Percentiles rank a stretch among this genome's conserved stretches.
phyloP scores from a whole-genome alignment of 2,797 vertebrate genomes.

The Mus spretus region DNA sequence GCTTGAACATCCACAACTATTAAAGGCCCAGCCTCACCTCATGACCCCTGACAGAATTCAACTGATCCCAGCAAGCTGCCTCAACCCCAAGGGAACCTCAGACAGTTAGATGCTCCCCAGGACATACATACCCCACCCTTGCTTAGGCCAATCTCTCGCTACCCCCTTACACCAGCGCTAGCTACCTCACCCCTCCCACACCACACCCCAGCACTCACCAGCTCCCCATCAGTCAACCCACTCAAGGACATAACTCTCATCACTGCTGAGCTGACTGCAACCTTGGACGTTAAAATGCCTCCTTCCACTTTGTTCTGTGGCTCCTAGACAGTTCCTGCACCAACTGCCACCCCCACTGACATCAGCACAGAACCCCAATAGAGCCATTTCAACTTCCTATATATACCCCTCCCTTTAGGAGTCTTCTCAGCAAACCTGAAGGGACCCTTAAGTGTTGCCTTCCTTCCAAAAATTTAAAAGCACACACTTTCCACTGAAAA shows the following conservation, averaged over 20 bases:
- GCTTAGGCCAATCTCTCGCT: slow-evolving; percentile 16
- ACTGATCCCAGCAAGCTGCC: slow-evolving; percentile 70
- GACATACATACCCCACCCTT: slow-evolving; percentile 65
- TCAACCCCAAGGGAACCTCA: slow-evolving; percentile 66
- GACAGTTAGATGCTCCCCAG: slow-evolving; percentile 73
- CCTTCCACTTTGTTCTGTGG: slow-evolving; percentile 50
- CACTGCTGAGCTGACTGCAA: slow-evolving; percentile 32
- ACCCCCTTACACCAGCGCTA: slow-evolving; percentile 66
- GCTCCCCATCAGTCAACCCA: slow-evolving; percentile 64
- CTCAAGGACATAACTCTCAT: slow-evolving; percentile 75
- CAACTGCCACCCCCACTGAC: slow-evolving; percentile 45
- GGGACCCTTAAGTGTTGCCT: slow-evolving; percentile 46
- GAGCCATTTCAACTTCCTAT: neutral
- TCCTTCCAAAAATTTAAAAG: slow-evolving; percentile 62
- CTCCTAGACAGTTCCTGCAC: slow-evolving; percentile 61
- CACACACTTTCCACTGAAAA: slow-evolving; percentile 59
- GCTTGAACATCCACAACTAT: slow-evolving; percentile 71
- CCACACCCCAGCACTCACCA: slow-evolving; percentile 75
- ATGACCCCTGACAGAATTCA: slow-evolving; percentile 69
- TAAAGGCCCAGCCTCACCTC: slow-evolving; percentile 73
- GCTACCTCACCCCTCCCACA: slow-evolving; percentile 42
- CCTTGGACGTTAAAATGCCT: slow-evolving; percentile 64
- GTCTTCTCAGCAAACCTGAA: slow-evolving; percentile 19
- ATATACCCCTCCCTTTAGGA: neutral
- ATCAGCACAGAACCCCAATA: slow-evolving; percentile 46